These are phyloP conservation scores for Pachycephala philippinensis DNA, from an alignment of 2,113 vertebrate species.

Conservation along the genomic window DNA sequence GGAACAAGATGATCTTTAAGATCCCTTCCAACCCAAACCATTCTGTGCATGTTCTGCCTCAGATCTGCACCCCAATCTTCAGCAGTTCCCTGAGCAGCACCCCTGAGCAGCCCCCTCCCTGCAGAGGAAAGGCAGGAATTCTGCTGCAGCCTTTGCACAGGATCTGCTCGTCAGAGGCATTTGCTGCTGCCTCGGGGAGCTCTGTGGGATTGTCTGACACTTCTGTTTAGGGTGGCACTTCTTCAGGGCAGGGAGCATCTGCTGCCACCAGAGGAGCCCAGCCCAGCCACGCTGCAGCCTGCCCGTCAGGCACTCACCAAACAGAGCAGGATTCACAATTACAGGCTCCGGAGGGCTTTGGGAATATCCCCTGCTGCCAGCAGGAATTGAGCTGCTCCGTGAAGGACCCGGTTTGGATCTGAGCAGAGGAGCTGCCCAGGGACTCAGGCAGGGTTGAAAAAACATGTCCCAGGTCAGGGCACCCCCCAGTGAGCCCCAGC, in stretches of 20 bases:
- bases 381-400: neutral
- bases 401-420: fast-evolving
- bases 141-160: neutral
- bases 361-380: neutral
- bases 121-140: neutral
- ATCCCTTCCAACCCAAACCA: neutral
- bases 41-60: neutral
- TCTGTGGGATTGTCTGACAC: neutral
- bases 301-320: neutral
- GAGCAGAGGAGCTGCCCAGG: neutral
- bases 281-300: neutral
- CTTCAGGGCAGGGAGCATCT: neutral
- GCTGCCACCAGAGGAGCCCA: neutral
- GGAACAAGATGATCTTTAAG: neutral
- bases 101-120: neutral
- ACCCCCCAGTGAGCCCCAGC: fast-evolving
- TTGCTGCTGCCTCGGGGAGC: neutral
- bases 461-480: neutral
- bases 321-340: neutral
- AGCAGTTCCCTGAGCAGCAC: neutral
- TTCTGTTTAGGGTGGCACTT: neutral
- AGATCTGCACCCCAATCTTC: neutral
- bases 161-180: neutral
- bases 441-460: neutral
- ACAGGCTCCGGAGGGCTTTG: neutral